Base-by-base conservation (phyloP, 2,113 vertebrate species). In the Nettapus auritus region DNA sequence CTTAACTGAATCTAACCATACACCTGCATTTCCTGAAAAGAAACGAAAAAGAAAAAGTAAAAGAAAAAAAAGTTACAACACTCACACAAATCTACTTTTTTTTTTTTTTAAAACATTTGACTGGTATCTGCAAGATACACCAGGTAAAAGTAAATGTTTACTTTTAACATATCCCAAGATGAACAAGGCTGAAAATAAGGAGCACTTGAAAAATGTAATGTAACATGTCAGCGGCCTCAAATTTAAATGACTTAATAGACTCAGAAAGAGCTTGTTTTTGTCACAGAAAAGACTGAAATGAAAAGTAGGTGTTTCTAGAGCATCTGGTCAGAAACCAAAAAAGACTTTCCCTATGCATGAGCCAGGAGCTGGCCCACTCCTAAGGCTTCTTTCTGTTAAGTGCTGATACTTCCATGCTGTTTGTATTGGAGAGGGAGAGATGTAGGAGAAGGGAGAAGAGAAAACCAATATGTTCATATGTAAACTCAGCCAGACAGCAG, bases 111-210 rank as follows among this genome's bases (percentile, higher is more conserved):
- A 22, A 46, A 23, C 0, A 0, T 79, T 92, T 93, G 88, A 90
- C 56, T 90, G 57, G 13, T 84, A 77, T 79, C 33, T 83, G 57
- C 94, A 78, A 1, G 57, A 92, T 91, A 82, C 40, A 82, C 11
- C 60, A 90, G 90, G 73, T 83, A 74, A 89, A 82, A 91, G 74
- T 59, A 86, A 69, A 86, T 89, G 70, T 97, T 95, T 96, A 80
- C 92, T 91, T 87, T 91, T 94, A 91, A 88, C 86, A 82, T 94
- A 92, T 97, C 93, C 55, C 4, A 75, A 96, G 92, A 80, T 48
- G 84, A 93, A 52, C 57, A 93, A 92, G 76, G 84, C 69, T 94
- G 94, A 94, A 90, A 96, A 87, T 89, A 69, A 67, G 63, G 86
- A 73, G 52, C 79, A 92, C 59, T 77, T 84, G 89, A 95, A 96